Conservation (phyloP, 2,888 invertebrate genomes). For the Eledone cirrhosa region DNA sequence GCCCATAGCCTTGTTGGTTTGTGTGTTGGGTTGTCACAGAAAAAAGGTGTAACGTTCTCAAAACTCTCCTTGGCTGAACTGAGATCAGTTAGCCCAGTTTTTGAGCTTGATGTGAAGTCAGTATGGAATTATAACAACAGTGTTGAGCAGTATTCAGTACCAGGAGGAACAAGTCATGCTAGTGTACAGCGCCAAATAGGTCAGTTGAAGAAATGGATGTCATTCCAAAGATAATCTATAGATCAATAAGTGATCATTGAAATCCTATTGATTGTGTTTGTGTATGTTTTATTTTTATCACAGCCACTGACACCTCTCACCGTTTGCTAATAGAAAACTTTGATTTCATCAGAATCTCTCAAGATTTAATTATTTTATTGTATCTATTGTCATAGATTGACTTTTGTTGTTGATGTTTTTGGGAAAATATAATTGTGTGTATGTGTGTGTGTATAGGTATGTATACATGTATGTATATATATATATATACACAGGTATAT, state of each 20-base stretch:
- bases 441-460: too few species aligned
- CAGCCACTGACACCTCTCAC: too few species aligned
- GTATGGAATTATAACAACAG: conserved; percentile 80
- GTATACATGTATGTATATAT: too few species aligned
- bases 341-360: too few species aligned
- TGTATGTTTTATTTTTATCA: too few species aligned
- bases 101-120: conserved; percentile 74
- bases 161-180: conserved; percentile 77
- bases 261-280: too few species aligned
- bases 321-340: too few species aligned
- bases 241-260: background rate
- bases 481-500: too few species aligned
- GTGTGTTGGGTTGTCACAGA: conserved; percentile 76
- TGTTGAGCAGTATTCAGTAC: conserved; percentile 79
- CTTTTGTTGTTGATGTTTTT: too few species aligned
- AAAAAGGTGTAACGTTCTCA: conserved; percentile 72
- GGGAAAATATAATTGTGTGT: too few species aligned
- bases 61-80: conserved; percentile 75
- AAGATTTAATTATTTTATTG: too few species aligned
- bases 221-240: conserved; percentile 13
- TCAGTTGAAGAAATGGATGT: conserved; percentile 49
- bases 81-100: conserved; percentile 71
- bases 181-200: conserved; percentile 75
- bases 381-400: too few species aligned
- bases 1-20: conserved; percentile 81